These are phyloP conservation scores for Pao palembangensis DNA, from an alignment of 2,113 vertebrate species.

Conservation along the genomic window DNA sequence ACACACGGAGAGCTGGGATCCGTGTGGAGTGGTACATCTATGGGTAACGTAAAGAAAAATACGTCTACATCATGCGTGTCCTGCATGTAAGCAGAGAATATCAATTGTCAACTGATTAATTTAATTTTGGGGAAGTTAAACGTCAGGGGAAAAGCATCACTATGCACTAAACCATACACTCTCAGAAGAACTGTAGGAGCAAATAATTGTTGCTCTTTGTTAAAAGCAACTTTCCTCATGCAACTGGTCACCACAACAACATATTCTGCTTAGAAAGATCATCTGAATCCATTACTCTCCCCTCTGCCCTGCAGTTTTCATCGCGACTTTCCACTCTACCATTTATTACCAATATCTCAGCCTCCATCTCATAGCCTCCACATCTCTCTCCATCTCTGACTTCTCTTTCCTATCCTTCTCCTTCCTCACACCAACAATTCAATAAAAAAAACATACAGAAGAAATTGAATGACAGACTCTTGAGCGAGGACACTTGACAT, in stretches of 20 bases:
- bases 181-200: too few species aligned
- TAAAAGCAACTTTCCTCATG: too few species aligned
- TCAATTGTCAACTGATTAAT: too few species aligned
- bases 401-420: slow-evolving; percentile 3
- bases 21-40: slow-evolving; percentile 22
- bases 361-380: slow-evolving; percentile 3
- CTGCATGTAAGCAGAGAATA: too few species aligned
- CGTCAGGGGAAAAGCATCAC: too few species aligned
- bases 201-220: too few species aligned
- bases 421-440: slow-evolving; percentile 33
- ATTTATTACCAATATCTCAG: slow-evolving; percentile 5
- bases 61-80: too few species aligned
- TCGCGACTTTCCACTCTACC: not conserved
- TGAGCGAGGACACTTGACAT: slow-evolving; percentile 79
- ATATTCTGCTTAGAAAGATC: not conserved
- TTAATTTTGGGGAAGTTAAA: too few species aligned
- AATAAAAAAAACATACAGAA: slow-evolving; percentile 27
- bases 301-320: not conserved
- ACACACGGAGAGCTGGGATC: slow-evolving; percentile 29
- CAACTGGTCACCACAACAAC: not conserved
- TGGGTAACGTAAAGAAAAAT: slow-evolving; percentile 26
- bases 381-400: slow-evolving; percentile 20
- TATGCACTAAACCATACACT: too few species aligned
- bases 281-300: slow-evolving; percentile 13
- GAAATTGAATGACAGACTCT: slow-evolving; percentile 7